Evolutionary conservation across 2,113 vertebrate species (phyloP).

Genomic region (Chaetops frenatus): DNA sequence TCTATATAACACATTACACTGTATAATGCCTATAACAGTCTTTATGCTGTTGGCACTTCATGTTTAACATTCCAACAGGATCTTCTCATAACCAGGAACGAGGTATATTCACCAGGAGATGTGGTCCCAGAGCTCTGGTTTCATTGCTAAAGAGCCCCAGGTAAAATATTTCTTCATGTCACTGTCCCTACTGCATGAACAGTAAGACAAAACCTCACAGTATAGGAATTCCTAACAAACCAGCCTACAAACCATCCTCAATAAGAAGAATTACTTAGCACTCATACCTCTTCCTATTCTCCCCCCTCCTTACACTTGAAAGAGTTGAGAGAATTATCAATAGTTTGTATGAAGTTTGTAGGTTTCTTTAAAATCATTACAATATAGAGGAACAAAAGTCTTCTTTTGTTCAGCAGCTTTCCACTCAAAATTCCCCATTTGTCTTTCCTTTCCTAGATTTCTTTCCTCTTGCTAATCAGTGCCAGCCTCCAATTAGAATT

Average conservation of each 20-base stretch:
- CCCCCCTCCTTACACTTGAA: background rate
- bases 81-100: background rate
- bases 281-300: background rate
- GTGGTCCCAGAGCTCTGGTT: background rate
- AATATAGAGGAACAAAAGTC: background rate
- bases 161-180: background rate
- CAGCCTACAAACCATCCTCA: background rate
- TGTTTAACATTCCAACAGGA: background rate
- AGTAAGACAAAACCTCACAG: background rate
- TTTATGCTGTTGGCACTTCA: background rate
- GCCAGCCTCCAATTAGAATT: slow-evolving; percentile 14
- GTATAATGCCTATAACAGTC: background rate
- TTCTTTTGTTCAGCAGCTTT: slow-evolving; percentile 30
- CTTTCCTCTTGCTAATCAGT: background rate
- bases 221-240: background rate
- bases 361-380: background rate
- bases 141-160: background rate
- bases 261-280: background rate
- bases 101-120: background rate
- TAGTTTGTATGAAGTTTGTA: background rate
- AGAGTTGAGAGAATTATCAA: background rate
- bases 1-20: background rate
- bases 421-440: slow-evolving; percentile 20
- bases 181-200: background rate
- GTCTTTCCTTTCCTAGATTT: background rate